A percentile compares a stretch with the other conserved stretches of the same genome.
Conservation (phyloP, 2,797 vertebrate genomes). For the Spea hammondii region DNA sequence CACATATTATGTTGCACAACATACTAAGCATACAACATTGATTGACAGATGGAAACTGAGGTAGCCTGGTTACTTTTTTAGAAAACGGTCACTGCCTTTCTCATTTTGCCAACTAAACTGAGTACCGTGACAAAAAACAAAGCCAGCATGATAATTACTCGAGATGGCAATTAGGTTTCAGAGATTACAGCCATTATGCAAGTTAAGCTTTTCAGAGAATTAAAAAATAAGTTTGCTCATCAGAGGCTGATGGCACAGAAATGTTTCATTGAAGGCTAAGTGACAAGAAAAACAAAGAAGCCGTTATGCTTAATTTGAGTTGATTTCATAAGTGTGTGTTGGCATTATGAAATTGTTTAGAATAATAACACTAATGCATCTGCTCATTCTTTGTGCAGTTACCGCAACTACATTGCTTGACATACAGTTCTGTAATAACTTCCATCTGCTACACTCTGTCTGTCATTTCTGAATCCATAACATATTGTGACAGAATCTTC, state of each 20-base stretch:
- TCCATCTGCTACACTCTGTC: slow-evolving; percentile 69
- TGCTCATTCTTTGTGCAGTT: slow-evolving; percentile 66
- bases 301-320: slow-evolving; percentile 61
- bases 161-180: background rate
- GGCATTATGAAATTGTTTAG: slow-evolving; percentile 64
- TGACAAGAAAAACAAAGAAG: slow-evolving; percentile 63
- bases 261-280: slow-evolving; percentile 55
- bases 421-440: slow-evolving; percentile 68
- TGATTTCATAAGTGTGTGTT: slow-evolving; percentile 59
- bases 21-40: no score
- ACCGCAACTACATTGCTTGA: slow-evolving; percentile 69
- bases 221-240: slow-evolving; percentile 48
- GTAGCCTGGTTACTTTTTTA: no score
- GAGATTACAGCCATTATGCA: slow-evolving; percentile 53
- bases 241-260: slow-evolving; percentile 54
- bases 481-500: slow-evolving; percentile 74
- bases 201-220: slow-evolving; percentile 18
- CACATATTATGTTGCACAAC: no score
- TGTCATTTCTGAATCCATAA: slow-evolving; percentile 72
- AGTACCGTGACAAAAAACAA: no score
- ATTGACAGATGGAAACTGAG: no score
- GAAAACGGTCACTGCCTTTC: no score
- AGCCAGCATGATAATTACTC: background rate
- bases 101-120: no score
- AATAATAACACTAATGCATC: slow-evolving; percentile 65